Base-by-base conservation (phyloP, 2,113 vertebrate genomes). In the Aspiorhynchus laticeps region DNA sequence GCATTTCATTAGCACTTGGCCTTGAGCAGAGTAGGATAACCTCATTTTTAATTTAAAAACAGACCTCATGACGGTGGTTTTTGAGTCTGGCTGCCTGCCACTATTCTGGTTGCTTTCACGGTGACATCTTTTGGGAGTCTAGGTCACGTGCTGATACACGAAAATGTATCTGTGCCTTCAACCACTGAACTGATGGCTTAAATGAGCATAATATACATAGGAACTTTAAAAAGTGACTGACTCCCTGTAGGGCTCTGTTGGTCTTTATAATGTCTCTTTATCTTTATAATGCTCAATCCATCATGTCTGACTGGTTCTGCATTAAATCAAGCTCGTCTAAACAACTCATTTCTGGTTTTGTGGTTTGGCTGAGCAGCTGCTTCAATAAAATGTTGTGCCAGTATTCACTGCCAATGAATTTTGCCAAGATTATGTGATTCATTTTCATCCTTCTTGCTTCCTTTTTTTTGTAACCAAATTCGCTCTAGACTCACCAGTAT, bases 401-500 rank as follows among this genome's bases (percentile, higher is more conserved):
- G 65, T 67, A 46, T 82, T 80, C 24, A 17, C 28, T 78, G 43
- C 76, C 76, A 78, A 11, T 24, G 5, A 61, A 12, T 46, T 28
- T 26, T 8, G 28, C 81, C 43, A 71, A 71, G 65, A 67, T 83
- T n/a, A 83, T 33, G 11, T 51, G 63, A 28, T 26, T 82, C 38
- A 21, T 82, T 82, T 82, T 46, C 24, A 67, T 26, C 8, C n/a
- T 67, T 46, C 9, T 41, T 38, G 17, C n/a, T 26, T 46, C 10
- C 38, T 7, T 14, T 14, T 11, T 61, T 80, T 61, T 80, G 33
- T 26, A 38, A 61, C 53, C 17, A n/a, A 43, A 67, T 48, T 67
- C 21, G 5, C 43, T 31, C 21, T 1, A 36, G 48, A 24, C 94
- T 95, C 89, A 99, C 98, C 98, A 98, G 94, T 97, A 98, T 93